Conservation (phyloP, 2,888 invertebrate genomes). For the Sturmia bella region DNA sequence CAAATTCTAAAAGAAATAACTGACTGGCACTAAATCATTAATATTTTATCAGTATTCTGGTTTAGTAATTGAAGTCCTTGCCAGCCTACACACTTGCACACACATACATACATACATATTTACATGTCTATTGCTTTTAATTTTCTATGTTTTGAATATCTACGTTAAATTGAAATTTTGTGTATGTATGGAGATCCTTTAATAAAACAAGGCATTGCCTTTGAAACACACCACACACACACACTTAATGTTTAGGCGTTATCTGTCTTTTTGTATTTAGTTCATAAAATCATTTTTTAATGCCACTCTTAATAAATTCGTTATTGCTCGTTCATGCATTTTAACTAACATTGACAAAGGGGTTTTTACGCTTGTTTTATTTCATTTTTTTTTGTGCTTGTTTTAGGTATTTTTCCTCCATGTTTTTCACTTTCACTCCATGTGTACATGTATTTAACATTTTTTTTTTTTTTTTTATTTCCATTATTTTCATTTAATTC, state of each 20-base stretch:
- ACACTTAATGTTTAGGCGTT: background rate
- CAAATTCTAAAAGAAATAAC: slow-evolving; percentile 50
- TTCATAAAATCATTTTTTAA: slow-evolving; percentile 58
- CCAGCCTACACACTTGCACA: background rate
- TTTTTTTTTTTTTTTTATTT: slow-evolving; percentile 13
- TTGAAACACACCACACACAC: background rate
- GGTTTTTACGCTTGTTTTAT: slow-evolving; percentile 54
- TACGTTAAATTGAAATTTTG: background rate
- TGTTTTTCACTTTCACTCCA: slow-evolving; percentile 52
- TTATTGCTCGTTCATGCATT: slow-evolving; percentile 25
- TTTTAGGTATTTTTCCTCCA: background rate
- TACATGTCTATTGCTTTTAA: background rate
- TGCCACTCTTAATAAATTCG: slow-evolving; percentile 49
- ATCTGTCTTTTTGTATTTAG: slow-evolving; percentile 13
- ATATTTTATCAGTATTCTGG: slow-evolving; percentile 77
- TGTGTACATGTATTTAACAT: no score
- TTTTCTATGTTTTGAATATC: background rate
- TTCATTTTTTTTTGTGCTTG: slow-evolving; percentile 30
- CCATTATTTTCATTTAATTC: slow-evolving; percentile 51
- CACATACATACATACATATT: no score
- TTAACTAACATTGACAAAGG: slow-evolving; percentile 37
- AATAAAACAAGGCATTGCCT: background rate
- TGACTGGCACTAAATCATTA: slow-evolving; percentile 76
- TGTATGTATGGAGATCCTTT: background rate
- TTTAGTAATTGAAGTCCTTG: slow-evolving; percentile 55